Conservation (phyloP, 2,113 vertebrate genomes). For the Thamnaconus septentrionalis region DNA sequence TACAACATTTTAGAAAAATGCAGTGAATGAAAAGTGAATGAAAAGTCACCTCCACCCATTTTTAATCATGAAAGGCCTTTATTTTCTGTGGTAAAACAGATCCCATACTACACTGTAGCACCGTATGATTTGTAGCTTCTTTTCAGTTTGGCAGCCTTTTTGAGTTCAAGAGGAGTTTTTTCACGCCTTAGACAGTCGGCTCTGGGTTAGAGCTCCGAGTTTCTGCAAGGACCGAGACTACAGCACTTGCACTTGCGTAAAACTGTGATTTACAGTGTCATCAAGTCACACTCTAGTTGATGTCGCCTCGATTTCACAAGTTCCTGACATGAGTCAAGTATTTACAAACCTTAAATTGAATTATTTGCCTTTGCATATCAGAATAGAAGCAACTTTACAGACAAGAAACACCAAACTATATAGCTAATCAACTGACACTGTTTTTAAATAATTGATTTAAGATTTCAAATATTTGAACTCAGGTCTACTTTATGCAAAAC, state of each 20-base stretch:
- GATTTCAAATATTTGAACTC: constrained; percentile 70
- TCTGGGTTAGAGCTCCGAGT: constrained; percentile 46
- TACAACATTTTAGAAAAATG: too few species aligned
- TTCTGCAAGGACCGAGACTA: background rate
- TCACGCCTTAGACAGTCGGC: constrained; percentile 29
- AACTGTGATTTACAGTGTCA: constrained; percentile 55
- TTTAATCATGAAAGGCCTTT: background rate
- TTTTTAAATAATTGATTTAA: constrained; percentile 54
- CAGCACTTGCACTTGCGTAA: constrained; percentile 28
- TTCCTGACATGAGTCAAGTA: constrained; percentile 54
- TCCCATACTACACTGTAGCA: constrained; percentile 53
- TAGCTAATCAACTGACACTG: background rate
- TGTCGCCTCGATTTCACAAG: constrained; percentile 51
- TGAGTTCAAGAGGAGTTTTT: constrained; percentile 23
- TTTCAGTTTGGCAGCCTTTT: constrained; percentile 23
- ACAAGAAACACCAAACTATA: too few species aligned
- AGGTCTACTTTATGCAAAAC: constrained; percentile 70
- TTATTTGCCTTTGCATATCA: constrained; percentile 13
- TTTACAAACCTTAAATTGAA: constrained; percentile 57
- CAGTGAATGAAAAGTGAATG: too few species aligned
- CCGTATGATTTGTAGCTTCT: constrained; percentile 53
- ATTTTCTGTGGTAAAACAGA: constrained; percentile 13
- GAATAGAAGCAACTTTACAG: background rate
- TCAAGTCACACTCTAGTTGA: constrained; percentile 28
- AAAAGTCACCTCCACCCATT: too few species aligned